Base-by-base conservation (phyloP, 1,140 invertebrate genomes). In the Drosophila ananassae region DNA sequence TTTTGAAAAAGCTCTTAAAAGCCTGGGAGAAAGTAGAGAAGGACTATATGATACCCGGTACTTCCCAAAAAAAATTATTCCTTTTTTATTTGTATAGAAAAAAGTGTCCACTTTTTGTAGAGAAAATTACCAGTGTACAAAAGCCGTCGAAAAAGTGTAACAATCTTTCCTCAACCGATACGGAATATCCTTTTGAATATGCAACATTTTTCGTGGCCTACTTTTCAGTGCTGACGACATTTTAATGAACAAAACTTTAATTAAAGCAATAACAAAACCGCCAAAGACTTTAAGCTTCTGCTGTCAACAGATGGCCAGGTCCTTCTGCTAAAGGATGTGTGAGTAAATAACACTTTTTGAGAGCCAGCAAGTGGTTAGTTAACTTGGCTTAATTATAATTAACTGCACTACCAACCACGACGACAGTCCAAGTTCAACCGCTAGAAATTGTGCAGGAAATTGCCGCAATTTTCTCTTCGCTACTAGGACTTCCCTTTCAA, bases 381-480 rank as follows among this genome's bases (percentile, higher is more conserved):
- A 91, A 84, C 90, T 89, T 58, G 82, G 73, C 90, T 90, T 91
- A 91, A 91, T 91, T 91, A 90, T 91, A 91, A 91, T 91, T 91
- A 91, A 91, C 90, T 91, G 79, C 77, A 77, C 85, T 83, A 61
- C 55, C 52, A 10, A 39, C n/a, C 32, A 12, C n/a, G 62, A 51
- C 17, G 32, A 63, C 71, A 52, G n/a, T n/a, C 66, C 66, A 87
- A 82, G 83, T 85, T 87, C 69, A 87, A 64, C 82, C 69, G 64
- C 82, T 76, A 89, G 83, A 73, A 89, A 85, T 72, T 81, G 78
- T 58, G 48, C 64, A 78, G 82, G 74, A 82, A 85, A 85, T 82
- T 85, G 82, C 78, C 55, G 76, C 51, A 76, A 55, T 79, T 60
- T 62, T 55, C 41, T 28, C 53, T 24, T 13, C 6, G 4, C 12